phyloP scores from a whole-genome alignment of 1,140 invertebrate genomes.

The Andricus grossulariae region DNA sequence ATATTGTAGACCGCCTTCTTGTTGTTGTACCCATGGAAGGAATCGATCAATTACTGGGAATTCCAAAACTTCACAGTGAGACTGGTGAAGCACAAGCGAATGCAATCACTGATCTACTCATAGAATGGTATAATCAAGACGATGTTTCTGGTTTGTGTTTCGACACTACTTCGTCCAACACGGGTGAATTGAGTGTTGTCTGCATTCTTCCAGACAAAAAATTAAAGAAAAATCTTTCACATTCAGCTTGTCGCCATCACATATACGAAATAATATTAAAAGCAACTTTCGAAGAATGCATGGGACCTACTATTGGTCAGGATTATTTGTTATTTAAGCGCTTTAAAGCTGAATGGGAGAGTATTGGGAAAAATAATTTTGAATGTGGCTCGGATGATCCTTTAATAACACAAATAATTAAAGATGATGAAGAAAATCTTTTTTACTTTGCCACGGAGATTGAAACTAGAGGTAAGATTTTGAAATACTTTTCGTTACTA shows the following conservation, averaged over 20 bases:
- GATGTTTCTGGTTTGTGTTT: slow-evolving; percentile 36
- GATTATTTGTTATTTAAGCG: too few species aligned
- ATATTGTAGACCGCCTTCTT: slow-evolving; percentile 35
- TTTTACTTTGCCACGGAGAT: too few species aligned
- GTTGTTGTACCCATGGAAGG: slow-evolving; percentile 33
- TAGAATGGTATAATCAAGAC: slow-evolving; percentile 36
- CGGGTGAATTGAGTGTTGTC: slow-evolving; percentile 40
- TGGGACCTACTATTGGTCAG: too few species aligned
- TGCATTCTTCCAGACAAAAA: slow-evolving; percentile 38
- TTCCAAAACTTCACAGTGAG: background rate
- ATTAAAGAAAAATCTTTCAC: slow-evolving; percentile 38
- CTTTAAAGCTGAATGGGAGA: too few species aligned
- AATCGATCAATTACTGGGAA: slow-evolving; percentile 35
- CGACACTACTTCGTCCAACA: slow-evolving; percentile 45
- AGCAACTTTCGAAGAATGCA: slow-evolving; percentile 37
- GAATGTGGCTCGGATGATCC: too few species aligned
- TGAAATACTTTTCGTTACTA: too few species aligned
- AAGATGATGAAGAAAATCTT: too few species aligned
- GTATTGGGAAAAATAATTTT: too few species aligned
- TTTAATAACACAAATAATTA: too few species aligned
- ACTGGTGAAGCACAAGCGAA: background rate
- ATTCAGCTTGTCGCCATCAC: too few species aligned
- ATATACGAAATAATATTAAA: slow-evolving; percentile 40
- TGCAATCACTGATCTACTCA: background rate
- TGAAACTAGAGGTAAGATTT: too few species aligned